Percentiles rank a stretch among this genome's conserved stretches.
These are phyloP conservation scores for Apteryx mantelli DNA, from an alignment of 2,113 vertebrate species.

Conservation along the genomic window DNA sequence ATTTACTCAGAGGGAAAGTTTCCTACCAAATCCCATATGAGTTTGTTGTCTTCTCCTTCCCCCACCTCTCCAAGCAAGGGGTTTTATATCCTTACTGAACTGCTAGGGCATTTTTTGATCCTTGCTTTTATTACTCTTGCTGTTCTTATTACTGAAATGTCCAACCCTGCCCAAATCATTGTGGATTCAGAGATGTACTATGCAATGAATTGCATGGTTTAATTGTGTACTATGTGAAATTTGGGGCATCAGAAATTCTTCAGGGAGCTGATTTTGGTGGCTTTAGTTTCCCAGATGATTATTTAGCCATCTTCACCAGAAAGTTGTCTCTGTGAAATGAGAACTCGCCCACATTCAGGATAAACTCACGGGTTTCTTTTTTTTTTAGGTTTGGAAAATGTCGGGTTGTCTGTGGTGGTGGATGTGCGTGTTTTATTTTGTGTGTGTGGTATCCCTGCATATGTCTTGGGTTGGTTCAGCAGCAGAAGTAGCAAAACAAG, in stretches of 20 bases:
- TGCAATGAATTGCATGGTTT: neutral
- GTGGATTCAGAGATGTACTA: neutral
- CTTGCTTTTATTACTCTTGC: neutral
- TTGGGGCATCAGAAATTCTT: neutral
- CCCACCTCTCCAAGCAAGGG: neutral
- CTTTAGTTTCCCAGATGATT: slow-evolving; percentile 4
- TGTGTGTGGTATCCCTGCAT: slow-evolving; percentile 51
- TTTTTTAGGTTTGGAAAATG: slow-evolving; percentile 37
- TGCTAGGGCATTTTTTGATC: neutral
- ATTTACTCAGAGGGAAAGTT: neutral
- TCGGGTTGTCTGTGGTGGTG: slow-evolving; percentile 15
- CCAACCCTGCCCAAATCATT: neutral
- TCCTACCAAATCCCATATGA: neutral
- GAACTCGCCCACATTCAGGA: slow-evolving; percentile 49
- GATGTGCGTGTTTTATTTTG: slow-evolving; percentile 38
- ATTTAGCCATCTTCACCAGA: slow-evolving; percentile 35
- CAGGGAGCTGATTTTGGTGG: neutral
- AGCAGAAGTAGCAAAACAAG: slow-evolving; percentile 49
- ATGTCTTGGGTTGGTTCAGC: slow-evolving; percentile 35
- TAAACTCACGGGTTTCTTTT: neutral
- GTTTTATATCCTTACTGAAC: neutral
- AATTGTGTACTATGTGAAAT: neutral
- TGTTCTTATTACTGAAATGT: neutral
- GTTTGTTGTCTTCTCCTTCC: neutral
- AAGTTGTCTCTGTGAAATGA: slow-evolving; percentile 36